A percentile compares a stretch with the other conserved stretches of the same genome.
These are phyloP conservation scores for Habroteleia sp. DNA, from an alignment of 2,888 invertebrate genomes.

Conservation along the genomic window DNA sequence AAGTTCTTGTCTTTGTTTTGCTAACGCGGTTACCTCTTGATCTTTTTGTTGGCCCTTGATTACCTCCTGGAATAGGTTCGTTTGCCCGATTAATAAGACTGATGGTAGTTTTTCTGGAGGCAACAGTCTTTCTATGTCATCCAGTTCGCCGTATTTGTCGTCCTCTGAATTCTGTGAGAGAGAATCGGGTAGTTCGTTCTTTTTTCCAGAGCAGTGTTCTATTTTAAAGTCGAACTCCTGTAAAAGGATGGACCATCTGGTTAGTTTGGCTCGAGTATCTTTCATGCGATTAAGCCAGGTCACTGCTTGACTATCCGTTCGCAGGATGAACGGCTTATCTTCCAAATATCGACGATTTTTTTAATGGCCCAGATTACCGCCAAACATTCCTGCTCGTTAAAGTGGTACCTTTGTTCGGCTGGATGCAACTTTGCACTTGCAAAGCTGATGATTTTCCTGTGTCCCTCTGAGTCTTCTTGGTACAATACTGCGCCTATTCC, in stretches of 20 bases:
- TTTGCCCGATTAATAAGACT: neutral
- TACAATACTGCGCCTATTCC: neutral
- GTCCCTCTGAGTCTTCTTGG: neutral
- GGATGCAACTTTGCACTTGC: neutral
- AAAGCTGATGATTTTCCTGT: too few relatives aligned
- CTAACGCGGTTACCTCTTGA: neutral
- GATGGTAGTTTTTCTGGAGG: neutral
- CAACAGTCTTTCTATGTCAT: neutral
- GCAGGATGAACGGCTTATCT: too few relatives aligned
- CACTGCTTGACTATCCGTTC: too few relatives aligned
- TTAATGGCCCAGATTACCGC: too few relatives aligned
- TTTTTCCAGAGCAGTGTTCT: conserved; percentile 39
- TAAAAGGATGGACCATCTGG: conserved; percentile 51
- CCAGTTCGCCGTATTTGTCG: neutral
- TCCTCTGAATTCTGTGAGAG: neutral
- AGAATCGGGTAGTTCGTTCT: conserved; percentile 25
- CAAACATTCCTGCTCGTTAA: too few relatives aligned
- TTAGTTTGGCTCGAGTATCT: too few relatives aligned
- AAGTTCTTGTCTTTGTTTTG: neutral
- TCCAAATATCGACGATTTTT: too few relatives aligned
- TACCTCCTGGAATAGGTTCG: neutral
- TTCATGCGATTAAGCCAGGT: too few relatives aligned
- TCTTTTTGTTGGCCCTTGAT: neutral
- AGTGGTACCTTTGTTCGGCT: too few relatives aligned
- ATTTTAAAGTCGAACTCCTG: conserved; percentile 21